Evolutionary conservation across 2,113 vertebrate species (phyloP).

Genomic region (Malurus cyaneus): DNA sequence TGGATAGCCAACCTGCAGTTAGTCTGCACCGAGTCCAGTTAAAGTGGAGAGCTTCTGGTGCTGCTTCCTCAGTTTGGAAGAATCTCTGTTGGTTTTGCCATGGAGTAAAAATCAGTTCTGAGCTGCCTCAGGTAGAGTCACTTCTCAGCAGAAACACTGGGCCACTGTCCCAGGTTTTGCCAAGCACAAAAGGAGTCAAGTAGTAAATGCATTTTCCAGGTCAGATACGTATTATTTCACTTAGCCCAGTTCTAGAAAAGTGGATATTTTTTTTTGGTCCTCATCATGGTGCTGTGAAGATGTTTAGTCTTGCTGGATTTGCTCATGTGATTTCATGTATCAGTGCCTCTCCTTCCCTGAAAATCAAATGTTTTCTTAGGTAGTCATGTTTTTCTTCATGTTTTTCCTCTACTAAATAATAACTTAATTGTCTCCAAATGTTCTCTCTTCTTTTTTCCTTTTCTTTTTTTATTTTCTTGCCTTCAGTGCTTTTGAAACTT

Average conservation of each 20-base stretch:
- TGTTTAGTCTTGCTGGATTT: background rate
- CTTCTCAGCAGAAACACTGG: background rate
- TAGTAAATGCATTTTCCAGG: background rate
- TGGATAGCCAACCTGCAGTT: background rate
- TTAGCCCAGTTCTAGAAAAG: background rate
- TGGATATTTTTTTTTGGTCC: background rate
- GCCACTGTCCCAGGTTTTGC: background rate
- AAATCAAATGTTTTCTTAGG: background rate
- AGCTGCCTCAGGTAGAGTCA: background rate
- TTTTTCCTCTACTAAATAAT: background rate
- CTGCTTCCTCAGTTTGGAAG: background rate
- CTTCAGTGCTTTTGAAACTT: conserved; percentile 82
- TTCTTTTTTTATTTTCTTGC: background rate
- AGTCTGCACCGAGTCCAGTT: background rate
- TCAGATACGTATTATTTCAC: background rate
- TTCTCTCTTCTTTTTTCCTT: background rate
- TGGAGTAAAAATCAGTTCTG: background rate
- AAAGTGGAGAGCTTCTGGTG: background rate
- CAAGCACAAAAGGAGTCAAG: background rate
- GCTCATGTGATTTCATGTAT: background rate
- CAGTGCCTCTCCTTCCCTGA: background rate
- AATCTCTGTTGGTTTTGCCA: background rate
- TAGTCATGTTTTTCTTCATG: background rate
- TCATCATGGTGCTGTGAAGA: background rate
- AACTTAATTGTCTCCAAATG: background rate